Base-by-base conservation (phyloP, 2,888 invertebrate species). In the Linnaemya vulpina region DNA sequence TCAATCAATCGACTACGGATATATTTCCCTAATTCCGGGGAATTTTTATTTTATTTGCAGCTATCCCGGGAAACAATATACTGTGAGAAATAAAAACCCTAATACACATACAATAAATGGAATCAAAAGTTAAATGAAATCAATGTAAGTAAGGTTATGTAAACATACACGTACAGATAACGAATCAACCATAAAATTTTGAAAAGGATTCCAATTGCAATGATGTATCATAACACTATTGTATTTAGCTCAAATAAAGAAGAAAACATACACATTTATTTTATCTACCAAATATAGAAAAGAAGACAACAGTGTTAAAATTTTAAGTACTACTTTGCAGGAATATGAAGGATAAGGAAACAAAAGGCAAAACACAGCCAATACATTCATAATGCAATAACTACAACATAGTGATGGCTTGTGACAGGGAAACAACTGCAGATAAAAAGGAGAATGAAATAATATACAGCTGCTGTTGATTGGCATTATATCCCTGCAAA, bases 261-360 rank as follows among this genome's bases (percentile, higher is more conserved):
- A 10, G 40, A 53, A 9, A 51, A 53, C 51, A 43, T 51, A 25
- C 4, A 40, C 22, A 65, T 4, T 13, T 30, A 20, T 43, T 25
- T 62, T 70, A 81, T 74, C 53, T 62, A 68, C 62, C 43, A 17
- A 81, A 75, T 53, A 49, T 5, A 30, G 30, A 22, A 63, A 68
- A 38, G 22, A 35, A 62, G 38, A 46, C 46, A 68, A 55, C 40
- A 84, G 79, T 71, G 79, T 70, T 75, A 76, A 75, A 71, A 65
- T 74, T 3, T 55, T 49, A 15, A 38, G 30, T 65, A 46, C 68
- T 65, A 46, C 68, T 74, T 83, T 55, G 35, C 30, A 73, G 40
- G 49, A 46, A 79, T 75, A 78, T 38, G 62, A 78, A 46, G 62
- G 68, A 78, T 68, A 78, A 49, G 22, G 46, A 76, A 62, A 63